phyloP scores from a whole-genome alignment of 2,888 invertebrate species.

The Amphipoea lucens region DNA sequence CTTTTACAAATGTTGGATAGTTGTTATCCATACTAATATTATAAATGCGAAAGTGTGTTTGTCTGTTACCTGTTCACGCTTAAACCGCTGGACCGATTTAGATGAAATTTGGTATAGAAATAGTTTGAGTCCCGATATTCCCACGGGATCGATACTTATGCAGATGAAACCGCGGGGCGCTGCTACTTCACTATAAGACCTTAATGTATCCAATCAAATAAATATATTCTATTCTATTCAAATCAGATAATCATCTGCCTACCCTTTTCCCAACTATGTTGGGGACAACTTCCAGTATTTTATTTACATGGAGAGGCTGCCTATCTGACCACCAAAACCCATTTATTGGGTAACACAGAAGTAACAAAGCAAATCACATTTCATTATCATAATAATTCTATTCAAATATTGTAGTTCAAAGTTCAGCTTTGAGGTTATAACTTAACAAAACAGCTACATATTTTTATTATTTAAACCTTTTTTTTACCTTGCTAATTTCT shows the following conservation, averaged over 20 bases:
- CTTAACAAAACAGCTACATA: not conserved
- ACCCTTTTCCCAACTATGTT: not conserved
- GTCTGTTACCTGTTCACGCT: too few relatives aligned
- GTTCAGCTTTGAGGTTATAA: constrained; percentile 37
- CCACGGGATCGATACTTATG: too few relatives aligned
- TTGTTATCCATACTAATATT: not conserved
- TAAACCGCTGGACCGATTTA: too few relatives aligned
- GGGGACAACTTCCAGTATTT: not conserved
- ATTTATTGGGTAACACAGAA: not conserved
- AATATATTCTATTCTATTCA: not conserved
- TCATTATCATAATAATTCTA: constrained; percentile 11
- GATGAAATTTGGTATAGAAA: too few relatives aligned
- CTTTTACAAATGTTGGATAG: not conserved
- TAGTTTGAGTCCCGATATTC: too few relatives aligned
- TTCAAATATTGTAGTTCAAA: constrained; percentile 28
- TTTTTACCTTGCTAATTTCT: too few relatives aligned
- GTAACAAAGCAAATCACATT: not conserved
- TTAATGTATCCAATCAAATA: too few relatives aligned
- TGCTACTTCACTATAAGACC: too few relatives aligned
- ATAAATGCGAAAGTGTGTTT: too few relatives aligned
- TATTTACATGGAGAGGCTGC: too few relatives aligned
- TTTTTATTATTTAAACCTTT: not conserved
- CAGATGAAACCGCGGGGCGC: too few relatives aligned
- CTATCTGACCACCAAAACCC: not conserved
- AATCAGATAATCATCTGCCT: not conserved